phyloP scores from a whole-genome alignment of 2,113 vertebrate species.

The Phalacrocorax brasilianus region DNA sequence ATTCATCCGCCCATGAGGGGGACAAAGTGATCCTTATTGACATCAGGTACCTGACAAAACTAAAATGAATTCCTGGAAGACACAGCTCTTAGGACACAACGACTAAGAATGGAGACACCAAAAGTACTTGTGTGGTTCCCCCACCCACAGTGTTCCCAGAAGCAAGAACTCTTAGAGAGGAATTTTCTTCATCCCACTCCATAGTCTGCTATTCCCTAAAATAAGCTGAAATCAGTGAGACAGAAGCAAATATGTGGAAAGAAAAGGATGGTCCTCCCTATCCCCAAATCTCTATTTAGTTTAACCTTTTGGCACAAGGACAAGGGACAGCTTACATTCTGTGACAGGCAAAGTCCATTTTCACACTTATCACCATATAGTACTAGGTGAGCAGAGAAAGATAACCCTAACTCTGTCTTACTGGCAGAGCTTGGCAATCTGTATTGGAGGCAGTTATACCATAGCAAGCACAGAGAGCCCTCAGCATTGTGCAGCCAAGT shows the following conservation, averaged over 20 bases:
- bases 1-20: not conserved
- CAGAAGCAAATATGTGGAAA: not conserved
- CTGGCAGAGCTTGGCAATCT: not conserved
- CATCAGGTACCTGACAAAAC: not conserved
- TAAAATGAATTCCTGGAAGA: not conserved
- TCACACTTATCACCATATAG: not conserved
- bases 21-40: not conserved
- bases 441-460: not conserved
- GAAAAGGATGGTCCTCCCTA: not conserved
- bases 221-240: not conserved
- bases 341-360: not conserved
- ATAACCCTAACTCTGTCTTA: not conserved
- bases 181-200: not conserved
- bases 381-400: not conserved
- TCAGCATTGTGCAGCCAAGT: not conserved
- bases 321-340: not conserved
- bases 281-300: not conserved
- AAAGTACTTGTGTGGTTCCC: not conserved
- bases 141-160: not conserved
- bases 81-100: not conserved
- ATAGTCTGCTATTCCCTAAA: not conserved
- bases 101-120: not conserved
- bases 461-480: not conserved
- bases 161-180: not conserved
- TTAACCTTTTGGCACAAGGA: not conserved